A percentile compares a stretch with the other conserved stretches of the same genome.
These are phyloP conservation scores for Ctenopoma multispine DNA, from an alignment of 2,797 vertebrate genomes.

Conservation along the genomic window DNA sequence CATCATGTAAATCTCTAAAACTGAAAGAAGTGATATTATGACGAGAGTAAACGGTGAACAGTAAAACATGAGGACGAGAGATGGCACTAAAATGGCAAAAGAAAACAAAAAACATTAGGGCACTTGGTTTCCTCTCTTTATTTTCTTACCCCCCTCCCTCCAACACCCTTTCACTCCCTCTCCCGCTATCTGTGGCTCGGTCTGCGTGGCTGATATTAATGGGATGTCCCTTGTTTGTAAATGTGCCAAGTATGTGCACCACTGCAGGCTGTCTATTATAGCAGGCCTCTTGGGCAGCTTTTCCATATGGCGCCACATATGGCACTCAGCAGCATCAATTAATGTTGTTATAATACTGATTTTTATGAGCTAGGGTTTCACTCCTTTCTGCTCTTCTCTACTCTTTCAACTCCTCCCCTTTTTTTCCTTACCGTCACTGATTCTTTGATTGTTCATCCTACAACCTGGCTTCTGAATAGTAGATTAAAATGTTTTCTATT, in stretches of 20 bases:
- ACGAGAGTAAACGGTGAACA: neutral
- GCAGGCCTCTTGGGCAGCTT: constrained; percentile 82
- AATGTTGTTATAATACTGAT: constrained; percentile 89
- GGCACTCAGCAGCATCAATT: constrained; percentile 89
- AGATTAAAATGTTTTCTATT: constrained; percentile 40
- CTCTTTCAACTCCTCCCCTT: constrained; percentile 2
- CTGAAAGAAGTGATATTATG: constrained; percentile 4
- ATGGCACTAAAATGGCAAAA: neutral
- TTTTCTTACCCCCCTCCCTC: constrained; percentile 24
- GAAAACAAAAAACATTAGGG: constrained; percentile 31
- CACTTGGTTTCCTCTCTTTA: constrained; percentile 22
- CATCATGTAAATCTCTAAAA: constrained; percentile 1
- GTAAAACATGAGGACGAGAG: constrained; percentile 10
- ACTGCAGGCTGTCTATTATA: constrained; percentile 88
- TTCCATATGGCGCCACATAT: constrained; percentile 89
- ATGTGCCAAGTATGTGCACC: constrained; percentile 86
- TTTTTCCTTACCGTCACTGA: neutral
- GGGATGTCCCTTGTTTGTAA: constrained; percentile 88
- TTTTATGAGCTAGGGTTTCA: constrained; percentile 81
- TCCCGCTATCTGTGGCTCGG: constrained; percentile 68
- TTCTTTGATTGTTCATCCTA: constrained; percentile 58
- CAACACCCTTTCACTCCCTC: constrained; percentile 44
- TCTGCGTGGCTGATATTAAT: constrained; percentile 83
- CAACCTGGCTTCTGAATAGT: constrained; percentile 43
- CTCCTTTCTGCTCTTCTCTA: constrained; percentile 33